Evolutionary conservation across 2,797 vertebrate genomes (phyloP).

Genomic region (Todus mexicanus): DNA sequence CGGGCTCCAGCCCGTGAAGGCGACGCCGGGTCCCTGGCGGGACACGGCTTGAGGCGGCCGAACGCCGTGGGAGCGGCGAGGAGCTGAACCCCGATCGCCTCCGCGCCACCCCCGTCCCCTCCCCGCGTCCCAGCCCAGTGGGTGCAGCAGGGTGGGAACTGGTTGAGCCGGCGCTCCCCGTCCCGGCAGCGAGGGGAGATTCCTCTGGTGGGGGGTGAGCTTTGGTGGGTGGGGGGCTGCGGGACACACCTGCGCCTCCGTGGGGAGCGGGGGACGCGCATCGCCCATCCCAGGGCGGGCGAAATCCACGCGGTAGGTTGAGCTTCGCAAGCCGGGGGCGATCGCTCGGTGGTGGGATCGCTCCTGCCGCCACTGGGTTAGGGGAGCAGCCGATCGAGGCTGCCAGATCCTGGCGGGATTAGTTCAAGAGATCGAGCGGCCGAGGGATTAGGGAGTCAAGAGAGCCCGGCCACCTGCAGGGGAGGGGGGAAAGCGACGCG

Average conservation of each 20-base stretch:
- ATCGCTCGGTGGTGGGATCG: accelerated
- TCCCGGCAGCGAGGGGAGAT: constrained; percentile 23
- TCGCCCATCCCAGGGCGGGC: background rate
- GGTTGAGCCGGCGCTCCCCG: constrained; percentile 1
- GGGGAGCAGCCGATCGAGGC: background rate
- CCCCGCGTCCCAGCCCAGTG: background rate
- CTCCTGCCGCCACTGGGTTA: background rate
- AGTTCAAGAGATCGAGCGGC: background rate
- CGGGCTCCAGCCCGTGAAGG: accelerated
- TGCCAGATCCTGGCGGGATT: constrained; percentile 3
- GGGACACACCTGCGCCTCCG: background rate
- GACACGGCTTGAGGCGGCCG: background rate
- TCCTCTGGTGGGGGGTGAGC: background rate
- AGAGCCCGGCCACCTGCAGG: background rate
- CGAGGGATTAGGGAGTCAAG: constrained; percentile 16
- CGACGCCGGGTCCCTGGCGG: accelerated
- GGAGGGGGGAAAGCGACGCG: background rate
- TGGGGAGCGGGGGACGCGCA: accelerated
- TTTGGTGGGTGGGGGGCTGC: background rate
- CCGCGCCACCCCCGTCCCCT: background rate
- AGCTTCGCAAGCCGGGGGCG: background rate
- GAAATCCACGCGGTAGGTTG: background rate
- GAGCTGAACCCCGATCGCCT: background rate
- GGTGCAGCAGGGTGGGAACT: constrained; percentile 28
- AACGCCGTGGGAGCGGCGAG: accelerated